Evolutionary conservation across 1,140 invertebrate genomes (phyloP), one percentile per base, ranked within the genome.

Genomic region (Potamilus streckersoni): DNA sequence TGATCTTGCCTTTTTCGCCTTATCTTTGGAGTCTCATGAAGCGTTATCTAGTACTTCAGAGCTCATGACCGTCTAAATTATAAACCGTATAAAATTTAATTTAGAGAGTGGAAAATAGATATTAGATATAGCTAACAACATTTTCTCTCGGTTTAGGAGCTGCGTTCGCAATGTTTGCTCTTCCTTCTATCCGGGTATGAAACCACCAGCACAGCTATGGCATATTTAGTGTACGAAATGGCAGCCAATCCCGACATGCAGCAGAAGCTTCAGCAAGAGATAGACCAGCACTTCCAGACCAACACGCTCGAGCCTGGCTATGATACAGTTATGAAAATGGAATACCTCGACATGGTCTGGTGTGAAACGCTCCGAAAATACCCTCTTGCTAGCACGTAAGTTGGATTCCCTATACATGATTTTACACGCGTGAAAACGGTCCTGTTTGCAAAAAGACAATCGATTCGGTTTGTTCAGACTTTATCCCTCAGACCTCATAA

Each of bases 151-250:
- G 38, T 83, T 15, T 74, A 89, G 86, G 88, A 89, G 74, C 79
- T 89, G 1, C 81, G 84, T 23, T 77, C 83, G 19, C 84, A 87
- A 55, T 80, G 83, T 15, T 71, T 87, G 3, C 69, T 89, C 20
- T 89, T 89, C 65, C 77, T 89, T 17, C 68, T 89, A 69, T 88
- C 87, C 63, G 88, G 88, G 0, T 89, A 88, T 69, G 88, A 89
- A 76, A 92, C 92, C 4, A 92, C 91, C 1, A 89, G 91, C 59
- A 91, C 86, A 13, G 85, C 90, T 0, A 73, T 92, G 12, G 85
- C 88, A 6, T 92, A 89, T 79, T 84, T 89, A 16, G 84, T 90
- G 69, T 91, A 91, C 79, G 85, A 90, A 75, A 84, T 92, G 73
- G 88, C 91, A 13, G 84, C 80, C 14, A 88, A 92, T 82, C 90